Evolutionary conservation across 2,797 vertebrate species (phyloP).

Genomic region (Periparus ater): DNA sequence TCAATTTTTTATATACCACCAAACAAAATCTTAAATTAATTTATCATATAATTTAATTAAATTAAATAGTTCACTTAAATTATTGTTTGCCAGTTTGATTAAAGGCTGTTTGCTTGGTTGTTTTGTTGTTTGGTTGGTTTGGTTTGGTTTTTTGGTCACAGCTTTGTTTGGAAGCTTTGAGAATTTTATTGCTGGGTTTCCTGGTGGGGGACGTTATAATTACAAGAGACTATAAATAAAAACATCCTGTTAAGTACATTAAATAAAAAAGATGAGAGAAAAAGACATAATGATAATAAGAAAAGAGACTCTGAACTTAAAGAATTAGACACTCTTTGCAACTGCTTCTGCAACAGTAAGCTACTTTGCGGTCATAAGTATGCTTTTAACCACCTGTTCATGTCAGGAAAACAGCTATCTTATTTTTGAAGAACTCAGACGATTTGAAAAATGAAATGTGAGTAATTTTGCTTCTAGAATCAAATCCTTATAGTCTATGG

Average conservation of each 20-base stretch:
- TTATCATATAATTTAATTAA: not conserved
- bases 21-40: not conserved
- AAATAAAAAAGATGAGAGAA: not conserved
- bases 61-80: not conserved
- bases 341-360: not conserved
- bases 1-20: not conserved
- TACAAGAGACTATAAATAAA: slow-evolving; percentile 19
- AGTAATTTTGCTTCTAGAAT: not conserved
- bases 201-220: not conserved
- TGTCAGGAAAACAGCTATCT: not conserved
- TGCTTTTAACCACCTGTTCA: not conserved
- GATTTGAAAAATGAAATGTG: not conserved
- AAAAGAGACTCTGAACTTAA: not conserved
- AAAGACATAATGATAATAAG: not conserved
- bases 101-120: not conserved
- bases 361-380: not conserved
- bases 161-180: not conserved
- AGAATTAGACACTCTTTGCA: slow-evolving; percentile 10
- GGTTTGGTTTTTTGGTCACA: too few species aligned
- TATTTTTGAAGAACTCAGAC: not conserved
- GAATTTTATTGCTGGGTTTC: not conserved
- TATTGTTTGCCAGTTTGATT: not conserved
- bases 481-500: not conserved
- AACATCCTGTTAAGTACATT: not conserved
- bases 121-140: too few species aligned